These are phyloP conservation scores for Sebastes cheni DNA, from an alignment of 2,797 vertebrate genomes.

Conservation along the genomic window DNA sequence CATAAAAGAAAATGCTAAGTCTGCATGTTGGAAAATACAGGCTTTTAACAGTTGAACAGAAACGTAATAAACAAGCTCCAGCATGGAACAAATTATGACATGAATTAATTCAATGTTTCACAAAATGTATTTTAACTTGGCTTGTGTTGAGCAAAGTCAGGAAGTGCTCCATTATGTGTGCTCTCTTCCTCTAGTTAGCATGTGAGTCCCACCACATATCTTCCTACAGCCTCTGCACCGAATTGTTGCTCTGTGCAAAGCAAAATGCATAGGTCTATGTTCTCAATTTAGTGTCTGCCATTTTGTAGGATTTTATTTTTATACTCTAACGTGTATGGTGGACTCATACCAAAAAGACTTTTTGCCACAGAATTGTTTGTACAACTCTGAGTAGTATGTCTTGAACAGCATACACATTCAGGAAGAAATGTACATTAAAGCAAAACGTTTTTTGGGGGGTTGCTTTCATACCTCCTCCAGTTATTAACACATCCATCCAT, in stretches of 20 bases:
- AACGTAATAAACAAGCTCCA: not conserved
- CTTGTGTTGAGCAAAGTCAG: not conserved
- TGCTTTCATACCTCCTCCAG: too few relatives aligned
- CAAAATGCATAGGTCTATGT: not conserved
- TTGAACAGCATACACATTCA: not conserved
- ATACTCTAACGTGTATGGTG: not conserved
- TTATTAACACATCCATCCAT: not conserved
- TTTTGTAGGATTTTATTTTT: not conserved
- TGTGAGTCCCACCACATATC: not conserved
- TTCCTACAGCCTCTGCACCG: not conserved
- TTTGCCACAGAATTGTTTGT: not conserved
- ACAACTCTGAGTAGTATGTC: not conserved
- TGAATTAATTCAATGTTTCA: not conserved
- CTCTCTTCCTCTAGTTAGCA: not conserved
- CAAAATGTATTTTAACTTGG: not conserved
- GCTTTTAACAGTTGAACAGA: not conserved
- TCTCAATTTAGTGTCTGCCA: not conserved
- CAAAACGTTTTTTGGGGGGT: not conserved
- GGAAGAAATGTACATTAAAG: not conserved
- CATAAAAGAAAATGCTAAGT: conserved; percentile 17
- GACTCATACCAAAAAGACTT: not conserved
- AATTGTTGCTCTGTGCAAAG: not conserved
- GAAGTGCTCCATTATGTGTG: not conserved
- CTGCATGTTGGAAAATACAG: conserved; percentile 5
- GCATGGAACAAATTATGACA: not conserved